Evolutionary conservation across 1,140 invertebrate species (phyloP).

Genomic region (Oryctes rhinoceros): DNA sequence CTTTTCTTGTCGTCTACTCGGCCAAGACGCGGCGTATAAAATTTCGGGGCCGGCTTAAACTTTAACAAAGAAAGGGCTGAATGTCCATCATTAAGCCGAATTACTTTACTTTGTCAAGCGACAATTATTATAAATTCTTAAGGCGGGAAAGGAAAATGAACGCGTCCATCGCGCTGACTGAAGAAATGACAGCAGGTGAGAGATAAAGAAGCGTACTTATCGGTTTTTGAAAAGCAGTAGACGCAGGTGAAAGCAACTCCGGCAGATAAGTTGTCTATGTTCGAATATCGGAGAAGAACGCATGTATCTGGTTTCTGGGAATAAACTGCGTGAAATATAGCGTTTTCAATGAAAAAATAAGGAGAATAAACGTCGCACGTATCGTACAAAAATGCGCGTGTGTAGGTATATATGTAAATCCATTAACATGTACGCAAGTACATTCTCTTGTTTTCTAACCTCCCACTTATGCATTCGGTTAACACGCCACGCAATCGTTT

Average conservation of each 20-base stretch:
- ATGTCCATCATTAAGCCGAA: slow-evolving; percentile 6
- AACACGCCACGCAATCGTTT: too few species aligned
- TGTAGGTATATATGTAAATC: neutral
- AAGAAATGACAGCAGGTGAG: slow-evolving; percentile 6
- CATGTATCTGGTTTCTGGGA: neutral
- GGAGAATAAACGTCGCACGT: neutral
- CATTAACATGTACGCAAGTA: neutral
- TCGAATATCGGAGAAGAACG: neutral
- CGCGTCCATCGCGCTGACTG: neutral
- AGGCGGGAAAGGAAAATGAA: neutral
- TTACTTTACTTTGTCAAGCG: slow-evolving; percentile 14
- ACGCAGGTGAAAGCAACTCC: neutral
- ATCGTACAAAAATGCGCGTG: neutral
- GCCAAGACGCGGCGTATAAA: neutral
- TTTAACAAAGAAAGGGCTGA: slow-evolving; percentile 19
- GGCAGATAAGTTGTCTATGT: neutral
- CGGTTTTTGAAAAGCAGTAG: neutral
- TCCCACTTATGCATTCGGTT: too few species aligned
- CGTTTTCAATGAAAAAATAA: neutral
- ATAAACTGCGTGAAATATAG: neutral
- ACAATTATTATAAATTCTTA: neutral
- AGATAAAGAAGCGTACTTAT: slow-evolving; percentile 20
- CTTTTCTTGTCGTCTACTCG: neutral
- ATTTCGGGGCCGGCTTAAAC: neutral
- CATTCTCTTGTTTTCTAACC: neutral